Conservation (phyloP, 2,113 vertebrate species). For the Picathartes gymnocephalus region DNA sequence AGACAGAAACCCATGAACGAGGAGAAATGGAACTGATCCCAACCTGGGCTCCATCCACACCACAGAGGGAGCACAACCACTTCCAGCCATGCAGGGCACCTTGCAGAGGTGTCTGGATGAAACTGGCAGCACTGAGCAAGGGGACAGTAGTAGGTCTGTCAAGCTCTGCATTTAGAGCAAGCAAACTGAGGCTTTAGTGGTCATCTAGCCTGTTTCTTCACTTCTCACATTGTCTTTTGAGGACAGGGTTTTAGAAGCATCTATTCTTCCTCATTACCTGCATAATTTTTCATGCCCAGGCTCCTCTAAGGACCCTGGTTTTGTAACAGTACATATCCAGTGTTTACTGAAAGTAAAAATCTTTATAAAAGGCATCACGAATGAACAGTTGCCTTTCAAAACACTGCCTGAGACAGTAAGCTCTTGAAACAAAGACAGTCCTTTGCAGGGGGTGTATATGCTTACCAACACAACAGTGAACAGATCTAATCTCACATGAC, state of each 20-base stretch:
- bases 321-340: neutral
- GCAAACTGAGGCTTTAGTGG: neutral
- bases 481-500: slow-evolving; percentile 42
- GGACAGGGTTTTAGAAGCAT: neutral
- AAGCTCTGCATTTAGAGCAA: neutral
- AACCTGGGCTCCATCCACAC: neutral
- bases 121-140: neutral
- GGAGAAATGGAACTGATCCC: neutral
- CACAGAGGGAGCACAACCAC: neutral
- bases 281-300: neutral
- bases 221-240: neutral
- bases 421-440: neutral
- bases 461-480: neutral
- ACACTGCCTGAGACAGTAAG: neutral
- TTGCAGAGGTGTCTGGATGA: neutral
- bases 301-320: neutral
- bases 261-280: neutral
- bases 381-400: neutral
- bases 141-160: neutral
- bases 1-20: neutral
- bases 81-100: accelerated
- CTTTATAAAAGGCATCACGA: neutral
- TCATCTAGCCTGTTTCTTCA: neutral
- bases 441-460: neutral
- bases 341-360: neutral